phyloP scores from a whole-genome alignment of 2,888 invertebrate genomes.

The Spodoptera picta region DNA sequence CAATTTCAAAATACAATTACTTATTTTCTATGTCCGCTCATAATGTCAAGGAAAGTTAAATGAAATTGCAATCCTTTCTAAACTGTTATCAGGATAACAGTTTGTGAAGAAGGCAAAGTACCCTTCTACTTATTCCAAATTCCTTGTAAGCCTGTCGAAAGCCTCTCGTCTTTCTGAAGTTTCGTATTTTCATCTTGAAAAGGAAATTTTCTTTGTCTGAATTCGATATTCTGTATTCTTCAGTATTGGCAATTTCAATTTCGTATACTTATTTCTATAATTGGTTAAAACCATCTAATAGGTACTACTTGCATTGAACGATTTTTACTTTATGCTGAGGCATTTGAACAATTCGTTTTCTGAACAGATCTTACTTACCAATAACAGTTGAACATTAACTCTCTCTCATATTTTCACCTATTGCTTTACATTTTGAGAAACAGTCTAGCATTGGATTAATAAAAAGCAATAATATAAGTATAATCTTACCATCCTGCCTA shows the following conservation, averaged over 20 bases:
- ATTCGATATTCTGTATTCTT: not conserved
- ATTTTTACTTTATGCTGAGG: too few species aligned
- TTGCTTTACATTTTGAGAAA: too few species aligned
- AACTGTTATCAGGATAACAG: conserved; percentile 16
- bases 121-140: not conserved
- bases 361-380: too few species aligned
- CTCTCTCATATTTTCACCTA: too few species aligned
- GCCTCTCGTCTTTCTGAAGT: not conserved
- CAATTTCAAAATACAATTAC: not conserved
- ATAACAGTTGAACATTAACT: too few species aligned
- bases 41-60: conserved; percentile 11
- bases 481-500: too few species aligned
- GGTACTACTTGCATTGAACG: too few species aligned
- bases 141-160: conserved; percentile 11
- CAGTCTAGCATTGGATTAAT: too few species aligned
- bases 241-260: not conserved
- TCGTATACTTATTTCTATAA: too few species aligned
- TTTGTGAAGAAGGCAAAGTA: conserved; percentile 25
- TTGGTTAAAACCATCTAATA: too few species aligned
- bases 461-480: too few species aligned
- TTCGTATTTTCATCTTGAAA: conserved; percentile 5
- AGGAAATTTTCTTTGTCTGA: conserved; percentile 8
- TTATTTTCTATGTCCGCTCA: conserved; percentile 3
- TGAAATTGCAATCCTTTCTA: conserved; percentile 14
- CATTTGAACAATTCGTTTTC: too few species aligned